Evolutionary conservation across 2,797 vertebrate genomes (phyloP), one percentile per base, ranked within the genome.

Genomic region (Anguilla marmorata): DNA sequence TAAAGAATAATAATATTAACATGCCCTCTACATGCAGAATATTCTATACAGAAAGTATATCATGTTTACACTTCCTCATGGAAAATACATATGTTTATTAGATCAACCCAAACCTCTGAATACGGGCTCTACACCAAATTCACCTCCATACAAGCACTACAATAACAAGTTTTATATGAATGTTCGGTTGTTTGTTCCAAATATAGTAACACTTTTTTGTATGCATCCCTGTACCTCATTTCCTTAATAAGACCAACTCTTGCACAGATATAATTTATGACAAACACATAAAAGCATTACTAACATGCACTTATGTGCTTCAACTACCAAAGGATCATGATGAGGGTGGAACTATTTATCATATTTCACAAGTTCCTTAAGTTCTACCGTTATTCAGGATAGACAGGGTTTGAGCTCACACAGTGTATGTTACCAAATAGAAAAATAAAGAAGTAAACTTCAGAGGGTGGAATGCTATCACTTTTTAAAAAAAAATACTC

Each of bases 1-100:
- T 86, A 60, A 50, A 86, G 48, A 48, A 86, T 69, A 60, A 86
- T 69, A 74, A 86, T 86, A 37, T n/a, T 4, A 86, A 60, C 54
- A 48, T 33, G 69, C 72, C 66, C 27, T 86, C 66, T 11, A 72
- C 69, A 72, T 14, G 11, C 69, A 30, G 8, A n/a, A 72, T 12
- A 27, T 33, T 72, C 6, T 33, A 72, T 12, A 72, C 69, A 72
- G 69, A 27, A 72, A 12, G n/a, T 27, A 69, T n/a, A n/a, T 27
- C 21, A 27, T 69, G 24, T 69, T n/a, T 69, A 69, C 63, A n/a
- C 24, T 11, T 74, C 12, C 27, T 33, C 30, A 37, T 1, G 63
- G 63, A 69, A 9, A 30, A 3, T 12, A 72, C 33, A 11, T 72
- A 72, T 72, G 27, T 72, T 72, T 72, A n/a, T 4, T n/a, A 66